Base-by-base conservation (phyloP, 1,140 invertebrate species). In the Calliopsis andreniformis region DNA sequence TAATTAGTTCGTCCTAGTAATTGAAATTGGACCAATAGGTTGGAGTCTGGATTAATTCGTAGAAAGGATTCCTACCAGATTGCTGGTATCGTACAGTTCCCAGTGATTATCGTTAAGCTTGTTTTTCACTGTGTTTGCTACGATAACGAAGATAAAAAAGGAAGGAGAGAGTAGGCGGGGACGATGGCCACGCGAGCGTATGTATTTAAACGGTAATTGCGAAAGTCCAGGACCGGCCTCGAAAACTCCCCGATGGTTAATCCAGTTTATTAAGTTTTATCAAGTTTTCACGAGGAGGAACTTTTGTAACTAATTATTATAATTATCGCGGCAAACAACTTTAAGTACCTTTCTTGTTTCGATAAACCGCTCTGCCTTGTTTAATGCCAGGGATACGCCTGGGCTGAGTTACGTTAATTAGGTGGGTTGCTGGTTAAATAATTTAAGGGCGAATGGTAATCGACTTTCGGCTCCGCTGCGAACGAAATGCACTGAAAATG, bases 291-390 rank as follows among this genome's bases (percentile, higher is more conserved):
- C 28, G 42, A 32, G 47, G 28, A 20, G 12, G 69, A 72, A 72
- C 32, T 67, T 75, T 67, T 47, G 39, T 47, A 67, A 75, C 61
- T 75, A 75, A 75, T 67, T 75, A 75, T 75, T 75, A 67, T 75
- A 75, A 75, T 75, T 75, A 75, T 75, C 71, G 30, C 30, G 63
- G 49, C 51, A 43, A 30, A 16, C 62, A 67, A 67, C 62, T 58
- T 58, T 58, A 56, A 75, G 51, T 56, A 35, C 16, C 62, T 20
- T 67, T 66, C 47, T 58, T 75, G 35, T 39, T 64, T 56, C 51
- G 51, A 67, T 66, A 67, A 75, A 75, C 51, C 39, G 30, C 18
- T 3, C 30, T 30, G 32, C 30, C 39, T 66, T 43, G 49, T 43
- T 58, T 67, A 67, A 67, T 39, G 42, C 35, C 1, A 7, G 8